Percentiles rank a stretch among this genome's conserved stretches.
These are phyloP conservation scores for Pangasianodon gigas DNA, from an alignment of 2,113 vertebrate species.

Conservation along the genomic window DNA sequence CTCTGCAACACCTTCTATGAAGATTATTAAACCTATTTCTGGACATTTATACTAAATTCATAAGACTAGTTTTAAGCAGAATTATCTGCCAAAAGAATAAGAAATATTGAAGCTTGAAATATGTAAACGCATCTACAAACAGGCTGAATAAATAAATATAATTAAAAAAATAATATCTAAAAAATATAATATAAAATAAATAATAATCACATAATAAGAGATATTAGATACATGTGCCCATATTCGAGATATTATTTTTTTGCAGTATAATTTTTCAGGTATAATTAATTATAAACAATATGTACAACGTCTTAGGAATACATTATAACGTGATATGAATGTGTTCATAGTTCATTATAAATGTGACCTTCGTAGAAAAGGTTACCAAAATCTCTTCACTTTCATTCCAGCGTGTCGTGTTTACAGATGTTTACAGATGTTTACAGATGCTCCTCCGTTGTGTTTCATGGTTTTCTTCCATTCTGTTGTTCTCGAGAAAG, in stretches of 20 bases:
- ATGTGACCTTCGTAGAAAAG: not conserved
- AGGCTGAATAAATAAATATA: not conserved
- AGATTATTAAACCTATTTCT: no score
- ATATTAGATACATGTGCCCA: not conserved
- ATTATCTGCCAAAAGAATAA: not conserved
- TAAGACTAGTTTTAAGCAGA: not conserved
- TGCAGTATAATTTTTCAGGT: not conserved
- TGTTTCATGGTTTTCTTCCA: not conserved
- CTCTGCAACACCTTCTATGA: no score
- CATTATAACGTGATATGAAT: not conserved
- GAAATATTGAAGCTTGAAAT: not conserved
- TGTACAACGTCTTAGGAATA: not conserved
- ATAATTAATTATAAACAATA: not conserved
- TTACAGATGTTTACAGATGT: slow-evolving; percentile 3
- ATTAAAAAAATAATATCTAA: no score
- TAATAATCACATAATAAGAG: not conserved
- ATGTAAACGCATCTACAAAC: not conserved
- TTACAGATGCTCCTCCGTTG: not conserved
- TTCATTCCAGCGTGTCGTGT: not conserved
- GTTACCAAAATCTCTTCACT: no score
- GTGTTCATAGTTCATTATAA: not conserved
- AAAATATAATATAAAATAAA: not conserved
- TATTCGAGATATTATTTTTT: not conserved
- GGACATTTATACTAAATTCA: not conserved
- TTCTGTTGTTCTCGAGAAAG: not conserved